phyloP scores from a whole-genome alignment of 2,797 vertebrate species.

The Heteromormyrus szaboi region DNA sequence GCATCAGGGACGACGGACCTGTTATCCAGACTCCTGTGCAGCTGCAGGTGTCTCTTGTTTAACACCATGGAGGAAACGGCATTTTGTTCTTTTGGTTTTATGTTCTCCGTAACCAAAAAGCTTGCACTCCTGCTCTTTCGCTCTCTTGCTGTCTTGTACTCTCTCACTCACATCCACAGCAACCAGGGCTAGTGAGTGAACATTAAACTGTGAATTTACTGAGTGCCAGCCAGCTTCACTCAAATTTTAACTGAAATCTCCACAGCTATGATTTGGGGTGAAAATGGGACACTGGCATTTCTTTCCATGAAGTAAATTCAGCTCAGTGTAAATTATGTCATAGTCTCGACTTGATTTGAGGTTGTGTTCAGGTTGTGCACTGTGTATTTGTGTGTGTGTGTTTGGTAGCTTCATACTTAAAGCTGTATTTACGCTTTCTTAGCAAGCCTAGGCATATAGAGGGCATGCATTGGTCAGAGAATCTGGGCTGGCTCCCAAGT shows the following conservation, averaged over 20 bases:
- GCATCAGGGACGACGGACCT: neutral
- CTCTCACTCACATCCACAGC: neutral
- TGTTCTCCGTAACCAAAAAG: neutral
- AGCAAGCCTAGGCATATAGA: neutral
- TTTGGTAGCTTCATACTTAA: neutral
- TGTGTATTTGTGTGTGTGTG: neutral
- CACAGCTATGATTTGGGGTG: neutral
- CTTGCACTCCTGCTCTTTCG: neutral
- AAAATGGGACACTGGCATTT: neutral
- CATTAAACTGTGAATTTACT: neutral
- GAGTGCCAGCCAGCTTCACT: neutral
- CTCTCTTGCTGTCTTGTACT: neutral
- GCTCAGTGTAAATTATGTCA: neutral
- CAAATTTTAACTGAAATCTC: neutral
- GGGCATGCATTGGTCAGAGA: neutral
- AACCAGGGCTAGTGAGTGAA: neutral
- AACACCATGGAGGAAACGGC: neutral
- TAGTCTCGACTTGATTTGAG: neutral
- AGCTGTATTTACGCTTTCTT: neutral
- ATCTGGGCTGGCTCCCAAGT: neutral
- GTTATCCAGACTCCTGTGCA: neutral
- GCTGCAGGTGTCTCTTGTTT: neutral
- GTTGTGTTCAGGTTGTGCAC: neutral
- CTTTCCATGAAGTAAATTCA: neutral
- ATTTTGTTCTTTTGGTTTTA: neutral